Percentiles rank a stretch among this genome's conserved stretches.
These are phyloP conservation scores for Alectura lathami DNA, from an alignment of 2,113 vertebrate species.

Conservation along the genomic window DNA sequence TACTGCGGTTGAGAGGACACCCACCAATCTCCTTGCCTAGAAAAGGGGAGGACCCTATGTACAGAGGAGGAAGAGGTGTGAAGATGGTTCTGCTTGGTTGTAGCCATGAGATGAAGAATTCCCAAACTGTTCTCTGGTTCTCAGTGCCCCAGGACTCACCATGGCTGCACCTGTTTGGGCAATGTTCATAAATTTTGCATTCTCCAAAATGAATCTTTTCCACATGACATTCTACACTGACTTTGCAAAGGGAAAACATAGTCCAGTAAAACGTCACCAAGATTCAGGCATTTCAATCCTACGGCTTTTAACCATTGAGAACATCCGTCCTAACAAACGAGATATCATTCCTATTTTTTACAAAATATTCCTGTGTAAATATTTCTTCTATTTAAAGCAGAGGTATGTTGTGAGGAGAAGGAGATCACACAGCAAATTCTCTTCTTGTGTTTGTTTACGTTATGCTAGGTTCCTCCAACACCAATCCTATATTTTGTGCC, in stretches of 20 bases:
- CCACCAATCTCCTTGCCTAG: not conserved
- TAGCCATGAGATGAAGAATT: not conserved
- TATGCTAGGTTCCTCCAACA: rapidly evolving
- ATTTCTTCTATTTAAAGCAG: not conserved
- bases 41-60: rapidly evolving
- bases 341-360: not conserved
- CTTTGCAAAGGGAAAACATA: not conserved
- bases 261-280: not conserved
- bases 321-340: not conserved
- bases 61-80: not conserved
- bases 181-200: not conserved
- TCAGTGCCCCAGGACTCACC: not conserved
- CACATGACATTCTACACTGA: not conserved
- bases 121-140: not conserved
- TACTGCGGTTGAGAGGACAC: not conserved
- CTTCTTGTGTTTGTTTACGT: not conserved
- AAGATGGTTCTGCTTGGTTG: not conserved
- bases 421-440: not conserved
- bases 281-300: not conserved
- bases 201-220: not conserved
- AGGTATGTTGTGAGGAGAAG: not conserved
- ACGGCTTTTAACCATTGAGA: not conserved
- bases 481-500: not conserved
- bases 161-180: not conserved
- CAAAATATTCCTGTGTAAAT: not conserved